Base-by-base conservation (phyloP, 2,113 vertebrate species). In the Platichthys flesus region DNA sequence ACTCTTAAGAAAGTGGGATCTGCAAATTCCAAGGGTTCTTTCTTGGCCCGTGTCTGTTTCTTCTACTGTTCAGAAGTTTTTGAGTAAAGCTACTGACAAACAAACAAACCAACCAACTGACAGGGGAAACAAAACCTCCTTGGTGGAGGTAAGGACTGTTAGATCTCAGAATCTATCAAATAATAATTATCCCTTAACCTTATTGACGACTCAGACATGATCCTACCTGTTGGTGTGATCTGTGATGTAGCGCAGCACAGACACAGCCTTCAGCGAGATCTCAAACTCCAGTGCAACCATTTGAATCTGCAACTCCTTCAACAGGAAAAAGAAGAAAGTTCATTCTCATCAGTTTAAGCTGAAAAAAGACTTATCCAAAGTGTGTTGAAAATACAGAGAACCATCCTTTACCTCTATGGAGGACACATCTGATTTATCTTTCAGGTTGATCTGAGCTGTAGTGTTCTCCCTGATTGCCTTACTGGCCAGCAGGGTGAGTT, bases 171-270 rank as follows among this genome's bases (percentile, higher is more conserved):
- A 37, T 37, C 35, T 37, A 37, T 37, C 1, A 37, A 37, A 37
- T 5, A 47, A 16, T n/a, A n/a, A n/a, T n/a, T 5, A 58, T 26
- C 4, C 12, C 16, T 21, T 8, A 31, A 28, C 31, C 13, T 28
- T 18, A 16, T 1, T 14, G 31, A 24, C 23, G 9, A 2, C n/a
- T 24, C 8, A 6, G 54, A 56, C n/a, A 2, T 2, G 20, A 0
- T 28, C 15, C 4, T 79, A 99, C 98, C 95, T 98, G 80, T 96
- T 95, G 26, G 95, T 83, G 45, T 96, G 95, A 76, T 97, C 96
- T 0, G 96, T 98, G 92, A 99, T 95, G 88, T 96, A 98, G 21
- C 97, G 94, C 71, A 99, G 93, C 70, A 99, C 96, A 0, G 98
- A 96, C 9, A 98, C 82, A 1, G 97, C 95, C 91, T 96, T 99